Evolutionary conservation across 1,140 invertebrate genomes (phyloP).

Genomic region (Reticulitermes speratus): DNA sequence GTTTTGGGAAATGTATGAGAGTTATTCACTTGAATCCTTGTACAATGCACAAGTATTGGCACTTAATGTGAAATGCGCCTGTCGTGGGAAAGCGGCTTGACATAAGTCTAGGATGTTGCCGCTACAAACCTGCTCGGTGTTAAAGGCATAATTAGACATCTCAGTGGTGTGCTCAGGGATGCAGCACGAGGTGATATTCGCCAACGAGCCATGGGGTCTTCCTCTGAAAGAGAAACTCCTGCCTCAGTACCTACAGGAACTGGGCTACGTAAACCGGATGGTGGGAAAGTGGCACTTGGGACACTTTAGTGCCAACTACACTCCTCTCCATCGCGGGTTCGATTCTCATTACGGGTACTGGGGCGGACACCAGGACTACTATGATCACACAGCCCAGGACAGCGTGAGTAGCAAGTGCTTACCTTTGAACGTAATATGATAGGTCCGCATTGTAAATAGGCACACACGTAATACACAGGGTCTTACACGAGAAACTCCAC

Average conservation of each 20-base stretch:
- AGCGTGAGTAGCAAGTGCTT: not conserved
- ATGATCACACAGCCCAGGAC: constrained; percentile 51
- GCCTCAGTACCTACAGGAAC: constrained; percentile 55
- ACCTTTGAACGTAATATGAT: too few species aligned
- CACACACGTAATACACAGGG: too few species aligned
- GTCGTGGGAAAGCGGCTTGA: too few species aligned
- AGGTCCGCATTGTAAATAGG: too few species aligned
- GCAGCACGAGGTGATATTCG: constrained; percentile 56
- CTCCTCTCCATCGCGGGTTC: constrained; percentile 63
- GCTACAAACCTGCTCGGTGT: too few species aligned
- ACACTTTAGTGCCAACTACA: constrained; percentile 57
- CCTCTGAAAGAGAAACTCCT: constrained; percentile 55
- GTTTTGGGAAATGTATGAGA: too few species aligned
- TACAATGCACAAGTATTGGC: too few species aligned
- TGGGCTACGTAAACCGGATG: constrained; percentile 65
- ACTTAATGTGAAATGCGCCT: too few species aligned
- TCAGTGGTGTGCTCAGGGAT: constrained; percentile 49
- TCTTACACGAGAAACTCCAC: too few species aligned
- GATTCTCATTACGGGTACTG: constrained; percentile 67
- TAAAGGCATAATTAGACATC: too few species aligned
- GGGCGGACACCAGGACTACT: constrained; percentile 63
- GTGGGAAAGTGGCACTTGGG: constrained; percentile 75
- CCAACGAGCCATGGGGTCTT: constrained; percentile 55
- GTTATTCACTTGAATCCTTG: too few species aligned
- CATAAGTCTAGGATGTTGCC: too few species aligned